Conservation (phyloP, 1,140 invertebrate species). For the Zaprionus lachaisei region DNA sequence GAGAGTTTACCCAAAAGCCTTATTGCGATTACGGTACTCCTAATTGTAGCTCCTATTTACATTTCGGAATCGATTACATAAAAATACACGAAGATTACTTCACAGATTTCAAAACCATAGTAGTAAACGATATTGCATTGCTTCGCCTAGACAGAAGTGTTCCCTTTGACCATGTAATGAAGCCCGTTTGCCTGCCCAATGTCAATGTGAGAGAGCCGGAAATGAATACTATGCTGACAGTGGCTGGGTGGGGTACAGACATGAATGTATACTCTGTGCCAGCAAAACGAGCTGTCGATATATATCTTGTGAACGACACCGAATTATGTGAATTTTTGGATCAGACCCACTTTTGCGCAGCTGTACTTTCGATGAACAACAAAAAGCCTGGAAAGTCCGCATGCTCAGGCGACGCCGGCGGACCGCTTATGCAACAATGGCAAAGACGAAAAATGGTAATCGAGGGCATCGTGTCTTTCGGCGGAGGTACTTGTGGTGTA, state of each 20-base stretch:
- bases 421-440: background rate
- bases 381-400: accelerated
- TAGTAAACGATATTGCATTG: background rate
- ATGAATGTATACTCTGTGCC: accelerated
- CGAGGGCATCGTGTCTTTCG: background rate
- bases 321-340: too few species aligned
- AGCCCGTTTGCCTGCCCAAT: background rate
- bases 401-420: background rate
- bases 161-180: background rate
- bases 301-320: background rate
- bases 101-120: too few species aligned
- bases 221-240: background rate
- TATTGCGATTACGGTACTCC: background rate
- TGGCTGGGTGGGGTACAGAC: background rate
- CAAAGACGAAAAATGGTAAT: background rate
- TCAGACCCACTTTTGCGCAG: too few species aligned
- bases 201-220: background rate
- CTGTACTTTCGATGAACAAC: accelerated
- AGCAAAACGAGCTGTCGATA: background rate
- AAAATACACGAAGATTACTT: background rate
- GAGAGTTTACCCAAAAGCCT: background rate
- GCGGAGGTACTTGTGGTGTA: accelerated
- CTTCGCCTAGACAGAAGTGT: background rate
- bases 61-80: background rate
- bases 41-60: background rate